Evolutionary conservation across 2,113 vertebrate genomes (phyloP), one percentile per base, ranked within the genome.

Genomic region (Grallaria varia): DNA sequence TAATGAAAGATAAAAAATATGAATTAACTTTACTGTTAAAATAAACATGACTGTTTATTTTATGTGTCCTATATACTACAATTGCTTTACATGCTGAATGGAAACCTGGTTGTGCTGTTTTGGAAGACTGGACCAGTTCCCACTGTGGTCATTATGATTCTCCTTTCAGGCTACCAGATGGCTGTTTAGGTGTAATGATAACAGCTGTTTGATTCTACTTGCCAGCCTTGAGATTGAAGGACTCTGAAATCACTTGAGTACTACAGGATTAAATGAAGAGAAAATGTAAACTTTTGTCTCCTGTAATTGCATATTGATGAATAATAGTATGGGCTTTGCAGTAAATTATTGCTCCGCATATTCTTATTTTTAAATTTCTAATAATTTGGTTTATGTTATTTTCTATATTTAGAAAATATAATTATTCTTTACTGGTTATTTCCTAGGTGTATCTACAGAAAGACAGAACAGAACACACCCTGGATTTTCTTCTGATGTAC

Each of bases 391-490:
- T 93, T 69, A 30, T 72, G 6, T 49, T 52, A 9, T 77, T 83
- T 91, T 53, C 6, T 82, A 0, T 45, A 27, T 85, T 73, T 83
- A 27, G 37, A n/a, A n/a, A n/a, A 80, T 85, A 30, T 90, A 44
- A 28, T 88, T 76, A 87, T 5, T 87, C 14, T 92, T 6, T 86
- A 35, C 66, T 84, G 31, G 1, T 93, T 95, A 24, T 96, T 97
- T 97, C 89, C 74, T 96, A 97, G 97, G 95, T 83, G 52, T 90
- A 58, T 77, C 76, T 90, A n/a, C 53, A 88, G 50, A 27, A 83
- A 91, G 58, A n/a, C 53, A 89, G 60, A 89, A 80, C 31, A 95
- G 93, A 91, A 44, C 83, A 66, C 39, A 16, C 33, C 87, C 77
- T 96, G 97, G 96, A 96, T 97, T 96, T 95, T 94, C 95, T 86